Evolutionary conservation across 92 coral and sea anemone species (phyloP).

Genomic region (Siderastrea radians): DNA sequence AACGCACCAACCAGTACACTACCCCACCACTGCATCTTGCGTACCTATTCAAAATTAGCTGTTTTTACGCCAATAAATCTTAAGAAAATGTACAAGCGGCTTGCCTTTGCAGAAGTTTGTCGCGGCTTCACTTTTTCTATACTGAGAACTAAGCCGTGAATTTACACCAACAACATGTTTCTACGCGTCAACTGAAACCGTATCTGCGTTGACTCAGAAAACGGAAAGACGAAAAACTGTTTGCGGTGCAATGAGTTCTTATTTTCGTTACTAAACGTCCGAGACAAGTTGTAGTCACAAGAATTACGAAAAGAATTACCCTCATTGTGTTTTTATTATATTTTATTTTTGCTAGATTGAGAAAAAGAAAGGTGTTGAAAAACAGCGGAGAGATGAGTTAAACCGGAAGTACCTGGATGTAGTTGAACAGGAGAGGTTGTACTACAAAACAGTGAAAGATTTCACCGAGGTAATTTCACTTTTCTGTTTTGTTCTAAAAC

Average conservation of each 20-base stretch:
- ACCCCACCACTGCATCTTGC: too few species aligned
- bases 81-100: too few species aligned
- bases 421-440: constrained; percentile 95
- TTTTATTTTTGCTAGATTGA: constrained; percentile 74
- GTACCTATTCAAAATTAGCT: too few species aligned
- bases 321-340: not conserved
- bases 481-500: not conserved
- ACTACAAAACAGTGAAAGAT: constrained; percentile 97
- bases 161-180: not conserved
- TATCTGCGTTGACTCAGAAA: too few species aligned
- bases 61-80: too few species aligned
- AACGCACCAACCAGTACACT: too few species aligned
- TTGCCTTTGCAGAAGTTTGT: too few species aligned
- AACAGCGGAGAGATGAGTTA: constrained; percentile 89
- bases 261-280: not conserved
- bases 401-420: constrained; percentile 91
- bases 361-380: constrained; percentile 88
- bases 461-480: constrained; percentile 83
- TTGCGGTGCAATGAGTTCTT: too few species aligned
- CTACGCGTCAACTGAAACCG: too few species aligned
- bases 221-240: too few species aligned
- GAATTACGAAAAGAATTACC: not conserved
- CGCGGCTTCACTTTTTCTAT: too few species aligned
- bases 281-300: not conserved
- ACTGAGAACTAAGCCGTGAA: too few species aligned